Evolutionary conservation across 2,888 invertebrate species (phyloP), one percentile per base, ranked within the genome.

Genomic region (Pomacea canaliculata): DNA sequence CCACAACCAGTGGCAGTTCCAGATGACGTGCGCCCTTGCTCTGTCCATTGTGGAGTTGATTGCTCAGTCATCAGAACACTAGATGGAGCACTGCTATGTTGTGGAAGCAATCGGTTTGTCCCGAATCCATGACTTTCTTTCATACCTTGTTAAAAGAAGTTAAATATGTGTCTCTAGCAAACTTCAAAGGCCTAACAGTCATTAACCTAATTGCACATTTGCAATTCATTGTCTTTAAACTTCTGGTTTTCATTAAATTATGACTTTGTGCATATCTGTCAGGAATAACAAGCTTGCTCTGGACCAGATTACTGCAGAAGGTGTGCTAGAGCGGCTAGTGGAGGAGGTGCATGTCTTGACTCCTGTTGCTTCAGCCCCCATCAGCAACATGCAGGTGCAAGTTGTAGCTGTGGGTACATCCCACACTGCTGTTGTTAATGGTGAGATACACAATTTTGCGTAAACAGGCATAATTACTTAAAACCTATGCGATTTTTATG

Each of bases 241-340:
- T 56, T 56, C 16, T 56, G 16, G 51, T 56, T 16, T 56, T 56
- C 12, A 10, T 56, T 10, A 56, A 10, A 56, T 13, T 13, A 2
- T 56, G 51, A 13, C 51, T 56, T 10, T 56, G 51, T 63, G n/a
- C 63, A n/a, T 63, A 7, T 12, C 63, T 63, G 63, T 63, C 77
- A 89, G 90, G 77, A 88, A 86, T 81, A 90, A 90, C 83, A 90
- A 90, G 76, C 83, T 90, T 48, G 89, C 85, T 37, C 76, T 90
- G 73, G 89, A 90, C 80, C 83, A 82, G 9, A 82, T 83, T 19
- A 79, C 76, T 23, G 75, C 77, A 9, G 84, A 85, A 66, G 85
- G 85, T 18, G 73, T 78, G 10, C 71, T 78, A 56, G 82, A 77
- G n/a, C 80, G 81, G 62, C 73, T 81, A n/a, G 82, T 88, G 48